Conservation (phyloP, 2,113 vertebrate species). For the Pantherophis guttatus region DNA sequence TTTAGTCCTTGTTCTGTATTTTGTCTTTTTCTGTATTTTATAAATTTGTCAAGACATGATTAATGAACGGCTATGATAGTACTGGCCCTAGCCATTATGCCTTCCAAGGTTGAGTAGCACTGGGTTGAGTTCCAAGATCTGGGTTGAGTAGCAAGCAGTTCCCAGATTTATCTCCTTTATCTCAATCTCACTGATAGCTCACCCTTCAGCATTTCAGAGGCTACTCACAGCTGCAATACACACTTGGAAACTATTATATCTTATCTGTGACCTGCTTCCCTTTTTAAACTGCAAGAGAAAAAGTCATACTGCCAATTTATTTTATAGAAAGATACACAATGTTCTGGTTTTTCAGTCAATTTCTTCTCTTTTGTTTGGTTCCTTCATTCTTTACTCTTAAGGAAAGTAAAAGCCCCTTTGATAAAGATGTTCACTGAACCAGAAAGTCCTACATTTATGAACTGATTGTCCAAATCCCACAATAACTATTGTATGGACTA, state of each 20-base stretch:
- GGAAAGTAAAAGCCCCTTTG: neutral
- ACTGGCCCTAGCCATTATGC: neutral
- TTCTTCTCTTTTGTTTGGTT: neutral
- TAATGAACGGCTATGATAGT: neutral
- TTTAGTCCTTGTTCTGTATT: neutral
- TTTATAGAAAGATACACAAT: neutral
- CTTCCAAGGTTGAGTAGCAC: neutral
- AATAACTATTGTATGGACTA: neutral
- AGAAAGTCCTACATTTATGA: neutral
- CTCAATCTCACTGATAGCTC: neutral
- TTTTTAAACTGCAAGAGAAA: neutral
- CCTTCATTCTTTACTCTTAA: neutral
- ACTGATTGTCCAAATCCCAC: neutral
- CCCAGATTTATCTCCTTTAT: neutral
- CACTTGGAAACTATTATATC: neutral
- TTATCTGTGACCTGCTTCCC: neutral
- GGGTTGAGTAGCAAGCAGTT: neutral
- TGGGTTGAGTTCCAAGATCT: neutral
- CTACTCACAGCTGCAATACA: neutral
- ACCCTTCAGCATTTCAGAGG: neutral
- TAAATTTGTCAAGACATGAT: neutral
- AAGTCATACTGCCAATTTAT: neutral
- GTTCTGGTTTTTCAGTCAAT: neutral
- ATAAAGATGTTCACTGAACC: neutral
- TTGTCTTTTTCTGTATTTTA: neutral